Evolutionary conservation across 2,797 vertebrate genomes (phyloP), one percentile per base, ranked within the genome.

Genomic region (Pseudochirops corinnae): DNA sequence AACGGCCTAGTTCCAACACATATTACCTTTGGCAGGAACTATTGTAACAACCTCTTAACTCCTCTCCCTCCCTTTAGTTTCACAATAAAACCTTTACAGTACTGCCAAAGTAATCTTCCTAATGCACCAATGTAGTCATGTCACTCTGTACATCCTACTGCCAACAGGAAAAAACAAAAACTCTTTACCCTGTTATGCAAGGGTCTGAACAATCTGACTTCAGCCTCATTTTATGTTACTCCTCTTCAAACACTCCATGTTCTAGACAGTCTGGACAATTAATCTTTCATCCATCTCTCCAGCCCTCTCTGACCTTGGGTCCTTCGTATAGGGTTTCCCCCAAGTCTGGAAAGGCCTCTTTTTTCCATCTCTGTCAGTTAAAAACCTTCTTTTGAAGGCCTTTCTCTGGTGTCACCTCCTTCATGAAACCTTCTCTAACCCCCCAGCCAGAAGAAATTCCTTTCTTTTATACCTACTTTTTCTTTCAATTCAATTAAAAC

Each of bases 21-120:
- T 31, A 82, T 24, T 46, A 82, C 67, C 67, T 82, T 7, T 82
- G 18, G n/a, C 67, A 82, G 67, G 67, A 82, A 24, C 67, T 46
- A 82, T 82, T 82, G n/a, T 46, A 46, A 82, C 67, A 82, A 82
- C 18, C 67, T 82, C 39, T 82, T 82, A 82, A 82, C 67, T 82
- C 67, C 21, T 46, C 67, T 82, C 67, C n/a, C 67, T 82, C 18
- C n/a, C n/a, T 82, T 82, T 82, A 82, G 67, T 6, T 67, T 82
- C 18, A 82, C 67, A 82, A 82, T 82, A 82, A 82, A 82, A 82
- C 7, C 67, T 82, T 82, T 46, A 82, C 67, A 82, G 0, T 39
- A 46, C 67, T 82, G 67, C 67, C 67, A 82, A 82, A 82, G 67
- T 82, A 82, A 82, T 82, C 67, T 46, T 82, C 67, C n/a, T 82